Percentiles rank a stretch among this genome's conserved stretches.
These are phyloP conservation scores for Acleris emargana DNA, from an alignment of 2,888 invertebrate genomes.

Conservation along the genomic window DNA sequence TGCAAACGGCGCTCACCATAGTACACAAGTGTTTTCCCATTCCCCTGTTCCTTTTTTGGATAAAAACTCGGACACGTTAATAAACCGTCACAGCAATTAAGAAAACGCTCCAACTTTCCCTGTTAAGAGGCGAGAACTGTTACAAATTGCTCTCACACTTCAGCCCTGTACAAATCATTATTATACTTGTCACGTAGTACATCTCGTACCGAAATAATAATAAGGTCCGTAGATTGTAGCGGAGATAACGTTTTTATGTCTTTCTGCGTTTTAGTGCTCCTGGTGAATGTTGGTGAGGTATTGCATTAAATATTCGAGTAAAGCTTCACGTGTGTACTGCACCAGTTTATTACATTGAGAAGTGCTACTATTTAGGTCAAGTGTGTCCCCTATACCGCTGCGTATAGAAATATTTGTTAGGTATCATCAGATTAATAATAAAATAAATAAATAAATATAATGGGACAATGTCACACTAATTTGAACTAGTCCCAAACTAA, in stretches of 20 bases:
- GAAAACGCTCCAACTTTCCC: conserved; percentile 22
- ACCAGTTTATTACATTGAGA: no score
- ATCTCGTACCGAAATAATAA: conserved; percentile 35
- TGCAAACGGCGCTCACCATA: no score
- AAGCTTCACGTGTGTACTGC: background rate
- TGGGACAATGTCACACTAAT: no score
- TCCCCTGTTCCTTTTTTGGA: background rate
- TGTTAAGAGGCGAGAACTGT: conserved; percentile 28
- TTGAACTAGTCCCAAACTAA: no score
- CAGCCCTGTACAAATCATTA: conserved; percentile 27
- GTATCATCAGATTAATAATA: no score
- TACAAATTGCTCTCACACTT: conserved; percentile 29
- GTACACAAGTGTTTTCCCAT: no score
- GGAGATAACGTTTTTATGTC: conserved; percentile 34
- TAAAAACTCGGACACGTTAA: conserved; percentile 2
- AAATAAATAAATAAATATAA: no score
- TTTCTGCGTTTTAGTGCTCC: conserved; percentile 27
- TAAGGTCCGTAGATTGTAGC: conserved; percentile 31
- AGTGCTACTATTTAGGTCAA: no score
- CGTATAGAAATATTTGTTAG: no score
- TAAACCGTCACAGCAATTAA: conserved; percentile 17
- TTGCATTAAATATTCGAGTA: conserved; percentile 8
- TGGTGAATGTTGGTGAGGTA: conserved; percentile 18
- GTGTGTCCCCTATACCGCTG: no score
- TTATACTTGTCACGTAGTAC: conserved; percentile 35